phyloP scores from a whole-genome alignment of 2,797 vertebrate genomes.

The Buphagus erythrorhynchus region DNA sequence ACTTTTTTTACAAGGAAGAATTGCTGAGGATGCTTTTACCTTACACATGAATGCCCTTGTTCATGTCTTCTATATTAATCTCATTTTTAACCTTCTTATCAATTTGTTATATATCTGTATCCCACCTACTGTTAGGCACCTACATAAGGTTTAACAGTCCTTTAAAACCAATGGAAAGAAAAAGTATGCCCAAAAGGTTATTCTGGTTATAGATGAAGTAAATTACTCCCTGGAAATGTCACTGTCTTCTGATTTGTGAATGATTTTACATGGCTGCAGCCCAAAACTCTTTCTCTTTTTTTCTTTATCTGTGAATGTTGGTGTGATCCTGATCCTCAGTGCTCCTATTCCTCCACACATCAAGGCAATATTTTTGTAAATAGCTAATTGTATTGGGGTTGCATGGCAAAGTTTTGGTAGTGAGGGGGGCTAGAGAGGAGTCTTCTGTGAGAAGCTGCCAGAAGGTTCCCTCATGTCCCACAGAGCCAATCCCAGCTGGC shows the following conservation, averaged over 20 bases:
- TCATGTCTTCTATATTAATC: neutral
- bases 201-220: neutral
- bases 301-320: neutral
- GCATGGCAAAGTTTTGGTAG: no score
- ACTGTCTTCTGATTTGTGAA: neutral
- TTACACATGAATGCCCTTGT: neutral
- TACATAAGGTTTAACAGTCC: neutral
- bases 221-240: neutral
- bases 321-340: neutral
- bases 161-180: neutral
- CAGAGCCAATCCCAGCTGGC: neutral
- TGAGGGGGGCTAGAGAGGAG: neutral
- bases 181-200: neutral
- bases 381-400: no score
- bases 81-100: neutral
- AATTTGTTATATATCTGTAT: neutral
- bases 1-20: neutral
- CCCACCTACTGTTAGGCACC: fast-evolving
- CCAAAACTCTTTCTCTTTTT: neutral
- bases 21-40: neutral
- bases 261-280: neutral
- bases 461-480: neutral
- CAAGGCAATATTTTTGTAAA: neutral
- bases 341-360: neutral
- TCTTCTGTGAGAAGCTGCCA: neutral